Evolutionary conservation across 2,888 invertebrate species (phyloP).

Genomic region (Furcula furcula): DNA sequence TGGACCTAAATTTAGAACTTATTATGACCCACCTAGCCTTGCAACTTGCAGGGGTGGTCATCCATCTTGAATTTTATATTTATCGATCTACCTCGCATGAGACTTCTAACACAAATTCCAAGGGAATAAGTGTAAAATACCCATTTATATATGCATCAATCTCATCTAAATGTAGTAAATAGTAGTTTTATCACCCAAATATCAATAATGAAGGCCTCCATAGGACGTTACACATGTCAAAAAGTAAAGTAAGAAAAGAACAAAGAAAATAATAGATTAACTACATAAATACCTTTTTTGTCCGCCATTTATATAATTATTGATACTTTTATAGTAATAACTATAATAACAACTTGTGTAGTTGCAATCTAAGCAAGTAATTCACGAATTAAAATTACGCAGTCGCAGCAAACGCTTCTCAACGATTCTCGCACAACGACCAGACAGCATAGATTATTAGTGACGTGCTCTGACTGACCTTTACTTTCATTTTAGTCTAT

Average conservation of each 20-base stretch:
- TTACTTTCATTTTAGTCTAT: too few species aligned
- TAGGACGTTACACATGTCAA: constrained; percentile 78
- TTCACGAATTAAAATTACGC: constrained; percentile 48
- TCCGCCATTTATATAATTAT: constrained; percentile 74
- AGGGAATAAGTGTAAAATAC: neutral
- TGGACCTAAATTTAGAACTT: constrained; percentile 44
- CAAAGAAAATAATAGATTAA: constrained; percentile 63
- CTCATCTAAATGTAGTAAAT: constrained; percentile 17
- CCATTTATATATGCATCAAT: constrained; percentile 7
- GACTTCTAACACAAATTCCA: neutral
- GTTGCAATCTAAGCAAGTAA: constrained; percentile 38
- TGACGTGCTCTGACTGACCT: constrained; percentile 26
- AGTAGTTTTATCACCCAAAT: constrained; percentile 31
- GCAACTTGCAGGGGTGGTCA: constrained; percentile 35
- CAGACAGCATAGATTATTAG: too few species aligned
- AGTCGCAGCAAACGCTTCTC: constrained; percentile 54
- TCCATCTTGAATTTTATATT: constrained; percentile 65
- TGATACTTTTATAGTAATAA: constrained; percentile 50
- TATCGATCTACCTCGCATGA: constrained; percentile 56
- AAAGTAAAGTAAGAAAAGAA: constrained; percentile 50
- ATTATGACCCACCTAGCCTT: constrained; percentile 27
- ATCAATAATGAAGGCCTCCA: constrained; percentile 36
- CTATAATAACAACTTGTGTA: constrained; percentile 37
- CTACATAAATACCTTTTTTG: constrained; percentile 80
- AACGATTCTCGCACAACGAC: constrained; percentile 51